Conservation (phyloP, 2,888 invertebrate genomes). For the Machimus atricapillus region DNA sequence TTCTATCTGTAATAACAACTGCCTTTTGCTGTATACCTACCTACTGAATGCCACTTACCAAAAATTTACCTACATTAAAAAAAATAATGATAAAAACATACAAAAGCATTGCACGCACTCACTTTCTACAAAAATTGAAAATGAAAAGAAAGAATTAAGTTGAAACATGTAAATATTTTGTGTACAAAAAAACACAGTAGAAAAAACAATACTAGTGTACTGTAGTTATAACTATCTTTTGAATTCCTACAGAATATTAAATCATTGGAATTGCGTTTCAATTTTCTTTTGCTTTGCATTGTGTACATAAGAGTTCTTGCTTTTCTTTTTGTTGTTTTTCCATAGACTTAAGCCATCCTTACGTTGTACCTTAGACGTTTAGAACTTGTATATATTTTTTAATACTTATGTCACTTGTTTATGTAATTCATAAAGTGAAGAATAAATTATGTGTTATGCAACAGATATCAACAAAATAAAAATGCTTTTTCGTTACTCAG, state of each 20-base stretch:
- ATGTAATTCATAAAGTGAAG: background rate
- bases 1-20: background rate
- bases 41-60: background rate
- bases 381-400: background rate
- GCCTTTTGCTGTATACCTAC: background rate
- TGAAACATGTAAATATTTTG: background rate
- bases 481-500: background rate
- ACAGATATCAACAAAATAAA: conserved; percentile 9
- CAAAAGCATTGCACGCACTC: background rate
- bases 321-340: background rate
- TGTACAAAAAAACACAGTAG: background rate
- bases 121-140: background rate
- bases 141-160: background rate
- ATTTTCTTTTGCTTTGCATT: background rate
- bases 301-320: background rate
- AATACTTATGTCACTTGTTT: conserved; percentile 7
- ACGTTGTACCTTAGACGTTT: background rate
- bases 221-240: background rate
- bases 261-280: background rate
- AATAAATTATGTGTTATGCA: conserved; percentile 9
- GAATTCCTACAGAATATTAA: background rate
- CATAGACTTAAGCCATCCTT: background rate
- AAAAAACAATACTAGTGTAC: background rate
- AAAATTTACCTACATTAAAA: background rate
- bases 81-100: background rate